phyloP scores from a whole-genome alignment of 2,797 vertebrate species.

The Periparus ater region DNA sequence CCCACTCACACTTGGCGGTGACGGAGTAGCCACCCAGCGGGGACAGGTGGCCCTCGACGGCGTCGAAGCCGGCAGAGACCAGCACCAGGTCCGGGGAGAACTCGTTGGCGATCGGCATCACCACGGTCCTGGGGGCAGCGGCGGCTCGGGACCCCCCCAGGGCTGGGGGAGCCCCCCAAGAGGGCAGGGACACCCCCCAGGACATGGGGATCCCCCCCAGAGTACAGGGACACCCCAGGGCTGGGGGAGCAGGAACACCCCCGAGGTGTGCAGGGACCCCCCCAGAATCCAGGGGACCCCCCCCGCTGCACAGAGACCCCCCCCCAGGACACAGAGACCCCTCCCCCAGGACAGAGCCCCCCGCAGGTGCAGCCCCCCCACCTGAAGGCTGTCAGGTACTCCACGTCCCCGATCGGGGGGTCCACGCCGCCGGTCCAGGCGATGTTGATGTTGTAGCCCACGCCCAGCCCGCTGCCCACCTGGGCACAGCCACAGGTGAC shows the following conservation, averaged over 20 bases:
- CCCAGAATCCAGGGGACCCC: no score
- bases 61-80: conserved; percentile 94
- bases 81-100: conserved; percentile 94
- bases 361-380: conserved; percentile 15
- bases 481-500: conserved; percentile 45
- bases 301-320: background rate
- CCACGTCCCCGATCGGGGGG: conserved; percentile 93
- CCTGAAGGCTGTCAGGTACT: conserved; percentile 95
- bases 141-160: background rate
- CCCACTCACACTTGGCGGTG: conserved; percentile 91
- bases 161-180: background rate
- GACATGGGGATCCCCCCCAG: background rate
- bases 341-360: background rate
- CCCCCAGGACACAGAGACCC: no score
- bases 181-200: background rate
- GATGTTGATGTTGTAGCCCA: conserved; percentile 95
- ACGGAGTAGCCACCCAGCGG: conserved; percentile 94
- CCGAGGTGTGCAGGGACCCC: no score
- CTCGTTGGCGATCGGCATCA: conserved; percentile 94
- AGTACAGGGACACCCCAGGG: background rate
- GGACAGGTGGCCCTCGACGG: conserved; percentile 94
- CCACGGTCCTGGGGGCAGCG: conserved; percentile 83
- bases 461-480: conserved; percentile 90
- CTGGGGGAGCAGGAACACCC: background rate
- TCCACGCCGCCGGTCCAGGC: conserved; percentile 96